A percentile compares a stretch with the other conserved stretches of the same genome.
These are phyloP conservation scores for Eleginops maclovinus DNA, from an alignment of 2,113 vertebrate species.

Conservation along the genomic window DNA sequence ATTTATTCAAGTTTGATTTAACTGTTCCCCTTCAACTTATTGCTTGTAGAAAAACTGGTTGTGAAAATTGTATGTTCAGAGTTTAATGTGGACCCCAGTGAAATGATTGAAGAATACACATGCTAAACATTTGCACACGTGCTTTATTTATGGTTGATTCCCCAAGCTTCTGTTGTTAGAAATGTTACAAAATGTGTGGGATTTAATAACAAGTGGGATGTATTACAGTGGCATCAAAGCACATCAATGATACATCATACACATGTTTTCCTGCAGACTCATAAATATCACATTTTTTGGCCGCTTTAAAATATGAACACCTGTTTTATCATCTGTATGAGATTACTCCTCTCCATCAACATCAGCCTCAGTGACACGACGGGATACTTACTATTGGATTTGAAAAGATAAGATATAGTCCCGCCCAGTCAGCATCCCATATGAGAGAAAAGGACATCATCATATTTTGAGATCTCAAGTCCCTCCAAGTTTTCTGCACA, in stretches of 20 bases:
- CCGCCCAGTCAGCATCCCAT: slow-evolving; percentile 22
- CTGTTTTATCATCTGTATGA: slow-evolving; percentile 1
- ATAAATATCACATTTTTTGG: slow-evolving; percentile 1
- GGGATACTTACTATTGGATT: slow-evolving; percentile 11
- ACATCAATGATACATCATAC: slow-evolving; percentile 26
- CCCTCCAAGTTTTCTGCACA: slow-evolving; percentile 10
- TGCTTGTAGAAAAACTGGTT: neutral
- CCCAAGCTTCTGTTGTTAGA: slow-evolving; percentile 3
- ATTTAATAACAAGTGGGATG: slow-evolving; percentile 9
- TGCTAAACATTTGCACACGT: slow-evolving; percentile 12
- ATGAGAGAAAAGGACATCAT: slow-evolving; percentile 5
- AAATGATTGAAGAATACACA: neutral
- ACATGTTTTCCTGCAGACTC: slow-evolving; percentile 11
- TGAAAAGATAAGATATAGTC: neutral
- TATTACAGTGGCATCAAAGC: slow-evolving; percentile 4
- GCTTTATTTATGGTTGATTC: neutral
- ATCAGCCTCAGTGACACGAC: neutral
- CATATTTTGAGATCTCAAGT: slow-evolving; percentile 40
- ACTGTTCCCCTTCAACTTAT: neutral
- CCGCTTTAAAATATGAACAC: slow-evolving; percentile 5
- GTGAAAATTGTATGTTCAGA: neutral
- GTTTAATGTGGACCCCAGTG: neutral
- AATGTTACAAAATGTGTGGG: neutral
- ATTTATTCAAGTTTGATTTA: too few relatives aligned
- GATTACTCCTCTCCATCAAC: neutral